A percentile compares a stretch with the other conserved stretches of the same genome.
Evolutionary conservation across 1,140 invertebrate species (phyloP).

Genomic region (Globodera ellingtonae): DNA sequence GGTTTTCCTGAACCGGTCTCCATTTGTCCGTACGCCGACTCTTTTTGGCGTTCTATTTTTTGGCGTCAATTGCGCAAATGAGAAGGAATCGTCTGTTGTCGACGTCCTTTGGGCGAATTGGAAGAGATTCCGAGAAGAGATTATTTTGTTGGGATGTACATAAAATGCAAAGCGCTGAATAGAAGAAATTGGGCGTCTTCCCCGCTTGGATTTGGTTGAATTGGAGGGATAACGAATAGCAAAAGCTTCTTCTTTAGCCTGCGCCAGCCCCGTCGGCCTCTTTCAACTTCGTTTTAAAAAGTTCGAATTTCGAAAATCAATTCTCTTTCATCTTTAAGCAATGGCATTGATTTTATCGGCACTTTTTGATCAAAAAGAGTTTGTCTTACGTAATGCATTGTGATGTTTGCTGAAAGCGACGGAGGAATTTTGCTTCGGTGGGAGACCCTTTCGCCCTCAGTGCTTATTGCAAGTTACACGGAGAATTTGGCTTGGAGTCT

Average conservation of each 20-base stretch:
- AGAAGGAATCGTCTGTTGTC: not conserved
- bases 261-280: too few species aligned
- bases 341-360: too few species aligned
- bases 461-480: conserved; percentile 47
- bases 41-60: not conserved
- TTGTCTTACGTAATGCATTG: not conserved
- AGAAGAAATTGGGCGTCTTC: too few species aligned
- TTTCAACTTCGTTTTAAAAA: too few species aligned
- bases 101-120: not conserved
- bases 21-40: not conserved
- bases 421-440: not conserved
- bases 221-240: too few species aligned
- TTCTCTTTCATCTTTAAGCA: too few species aligned
- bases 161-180: too few species aligned
- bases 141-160: not conserved
- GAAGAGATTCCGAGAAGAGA: not conserved
- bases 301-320: too few species aligned
- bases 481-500: conserved; percentile 56
- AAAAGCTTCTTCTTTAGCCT: too few species aligned
- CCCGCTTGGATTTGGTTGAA: too few species aligned
- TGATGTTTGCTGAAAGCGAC: conserved; percentile 1
- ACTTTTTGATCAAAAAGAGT: too few species aligned
- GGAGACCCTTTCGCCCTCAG: conserved; percentile 33
- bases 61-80: not conserved
- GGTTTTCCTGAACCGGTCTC: not conserved